A percentile compares a stretch with the other conserved stretches of the same genome.
Conservation (phyloP, 2,797 vertebrate genomes). For the Botia kubotai region DNA sequence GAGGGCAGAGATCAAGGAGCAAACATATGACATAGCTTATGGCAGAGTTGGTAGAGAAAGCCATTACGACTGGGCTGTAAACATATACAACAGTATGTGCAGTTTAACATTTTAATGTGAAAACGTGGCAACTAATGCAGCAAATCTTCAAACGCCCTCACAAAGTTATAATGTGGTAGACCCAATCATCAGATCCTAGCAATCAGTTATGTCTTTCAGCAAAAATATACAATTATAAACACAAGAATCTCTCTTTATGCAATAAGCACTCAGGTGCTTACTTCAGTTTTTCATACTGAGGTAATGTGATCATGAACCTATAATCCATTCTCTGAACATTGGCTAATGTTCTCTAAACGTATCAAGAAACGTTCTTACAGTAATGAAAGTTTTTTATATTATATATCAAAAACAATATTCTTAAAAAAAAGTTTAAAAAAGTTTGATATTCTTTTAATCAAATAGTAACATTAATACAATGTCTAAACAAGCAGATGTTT, state of each 20-base stretch:
- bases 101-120: conserved; percentile 11
- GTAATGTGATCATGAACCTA: neutral
- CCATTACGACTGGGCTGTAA: conserved; percentile 3
- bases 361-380: too few species aligned
- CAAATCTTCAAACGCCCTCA: conserved; percentile 6
- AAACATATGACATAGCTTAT: neutral
- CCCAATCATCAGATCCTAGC: conserved; percentile 3
- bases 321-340: too few species aligned
- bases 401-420: too few species aligned
- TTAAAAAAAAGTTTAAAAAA: too few species aligned
- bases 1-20: neutral
- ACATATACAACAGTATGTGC: neutral
- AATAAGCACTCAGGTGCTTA: neutral
- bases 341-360: too few species aligned
- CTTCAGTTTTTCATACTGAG: neutral
- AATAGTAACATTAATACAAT: too few species aligned
- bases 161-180: neutral
- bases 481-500: too few species aligned
- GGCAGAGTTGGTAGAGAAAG: neutral
- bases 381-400: too few species aligned
- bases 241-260: conserved; percentile 4
- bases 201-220: neutral
- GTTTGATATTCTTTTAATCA: too few species aligned
- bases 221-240: conserved; percentile 8
- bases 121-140: conserved; percentile 9